Conservation (phyloP, 30 jellyfish, hydroid and myxozoan genomes). For the Chrysaora quinquecirrha region DNA sequence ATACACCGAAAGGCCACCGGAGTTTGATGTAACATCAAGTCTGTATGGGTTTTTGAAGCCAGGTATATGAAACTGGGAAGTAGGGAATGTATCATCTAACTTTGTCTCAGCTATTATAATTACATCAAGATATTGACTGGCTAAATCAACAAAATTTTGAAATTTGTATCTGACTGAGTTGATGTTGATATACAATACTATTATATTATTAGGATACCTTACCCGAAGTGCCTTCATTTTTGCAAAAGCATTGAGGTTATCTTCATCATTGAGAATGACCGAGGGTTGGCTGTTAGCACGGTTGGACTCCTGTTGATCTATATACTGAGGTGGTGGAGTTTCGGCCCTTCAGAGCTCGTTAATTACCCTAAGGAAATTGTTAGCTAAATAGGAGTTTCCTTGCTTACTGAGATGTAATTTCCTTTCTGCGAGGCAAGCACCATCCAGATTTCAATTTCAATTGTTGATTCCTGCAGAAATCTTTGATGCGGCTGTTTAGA, state of each 20-base stretch:
- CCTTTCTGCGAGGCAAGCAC: constrained; percentile 14
- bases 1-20: too few relatives aligned
- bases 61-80: too few relatives aligned
- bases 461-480: constrained; percentile 17
- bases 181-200: too few relatives aligned
- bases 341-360: constrained; percentile 30
- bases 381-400: constrained; percentile 32
- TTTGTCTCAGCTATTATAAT: constrained; percentile 26
- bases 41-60: too few relatives aligned
- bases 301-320: constrained; percentile 34
- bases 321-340: constrained; percentile 20
- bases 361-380: constrained; percentile 14
- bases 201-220: too few relatives aligned
- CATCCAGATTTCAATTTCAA: constrained; percentile 19
- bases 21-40: too few relatives aligned
- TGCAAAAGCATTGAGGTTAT: too few relatives aligned
- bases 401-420: constrained; percentile 21
- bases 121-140: constrained; percentile 47
- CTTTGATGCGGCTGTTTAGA: constrained; percentile 42
- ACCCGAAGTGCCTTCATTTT: too few relatives aligned
- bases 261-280: too few relatives aligned
- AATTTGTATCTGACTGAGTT: constrained; percentile 6
- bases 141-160: constrained; percentile 33
- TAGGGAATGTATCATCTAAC: constrained; percentile 44
- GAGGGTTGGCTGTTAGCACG: constrained; percentile 22